phyloP scores from a whole-genome alignment of 2,888 invertebrate species.

The Dexiosoma caninum region DNA sequence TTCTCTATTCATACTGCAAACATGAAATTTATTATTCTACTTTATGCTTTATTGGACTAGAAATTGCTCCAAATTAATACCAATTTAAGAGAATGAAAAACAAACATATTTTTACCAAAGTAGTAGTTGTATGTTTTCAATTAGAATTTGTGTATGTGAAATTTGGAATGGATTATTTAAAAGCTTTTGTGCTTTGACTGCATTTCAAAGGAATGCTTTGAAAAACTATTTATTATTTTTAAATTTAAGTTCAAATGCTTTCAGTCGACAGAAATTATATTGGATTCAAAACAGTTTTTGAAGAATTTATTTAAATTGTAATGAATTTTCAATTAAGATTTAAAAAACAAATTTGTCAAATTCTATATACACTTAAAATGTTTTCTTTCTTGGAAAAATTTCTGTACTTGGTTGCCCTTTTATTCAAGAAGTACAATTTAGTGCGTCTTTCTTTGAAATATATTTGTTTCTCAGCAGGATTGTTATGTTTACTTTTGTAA shows the following conservation, averaged over 20 bases:
- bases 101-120: neutral
- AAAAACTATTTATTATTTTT: neutral
- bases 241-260: neutral
- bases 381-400: too few species aligned
- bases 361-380: too few species aligned
- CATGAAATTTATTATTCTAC: slow-evolving; percentile 49
- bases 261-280: neutral
- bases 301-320: too few species aligned
- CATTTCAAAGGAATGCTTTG: neutral
- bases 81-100: slow-evolving; percentile 36
- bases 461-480: too few species aligned
- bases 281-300: too few species aligned
- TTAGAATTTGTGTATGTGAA: slow-evolving; percentile 1
- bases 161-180: neutral
- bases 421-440: too few species aligned
- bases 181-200: neutral
- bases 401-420: too few species aligned
- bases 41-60: slow-evolving; percentile 53
- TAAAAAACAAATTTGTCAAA: too few species aligned
- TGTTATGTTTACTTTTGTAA: too few species aligned
- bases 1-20: neutral
- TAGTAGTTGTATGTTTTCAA: neutral
- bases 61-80: slow-evolving; percentile 45
- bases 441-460: too few species aligned
- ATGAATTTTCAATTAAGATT: too few species aligned